Evolutionary conservation across 1,140 invertebrate genomes (phyloP).

Genomic region (Drosophila santomea): DNA sequence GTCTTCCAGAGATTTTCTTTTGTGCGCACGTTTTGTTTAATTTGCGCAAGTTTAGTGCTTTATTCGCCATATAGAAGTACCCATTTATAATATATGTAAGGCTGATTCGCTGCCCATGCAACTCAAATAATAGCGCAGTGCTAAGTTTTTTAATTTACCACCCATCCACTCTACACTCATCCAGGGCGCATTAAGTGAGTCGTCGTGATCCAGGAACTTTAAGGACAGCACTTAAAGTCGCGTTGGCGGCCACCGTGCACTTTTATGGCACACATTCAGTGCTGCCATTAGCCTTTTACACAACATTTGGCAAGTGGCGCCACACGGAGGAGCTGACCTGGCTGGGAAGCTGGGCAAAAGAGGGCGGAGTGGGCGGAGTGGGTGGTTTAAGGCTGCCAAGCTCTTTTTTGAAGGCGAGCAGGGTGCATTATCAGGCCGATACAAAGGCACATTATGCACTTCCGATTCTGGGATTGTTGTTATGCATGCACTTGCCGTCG

Average conservation of each 20-base stretch:
- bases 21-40: constrained; percentile 66
- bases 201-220: constrained; percentile 27
- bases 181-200: constrained; percentile 50
- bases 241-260: constrained; percentile 36
- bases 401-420: constrained; percentile 32
- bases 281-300: constrained; percentile 65
- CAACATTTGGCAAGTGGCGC: constrained; percentile 75
- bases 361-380: not conserved
- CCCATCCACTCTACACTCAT: constrained; percentile 3
- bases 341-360: not conserved
- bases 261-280: constrained; percentile 76
- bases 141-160: constrained; percentile 77
- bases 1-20: constrained; percentile 55
- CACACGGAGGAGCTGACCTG: constrained; percentile 19
- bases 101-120: constrained; percentile 57
- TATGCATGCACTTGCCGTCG: constrained; percentile 46
- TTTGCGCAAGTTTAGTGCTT: constrained; percentile 51
- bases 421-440: constrained; percentile 74
- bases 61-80: constrained; percentile 20
- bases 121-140: constrained; percentile 69
- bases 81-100: not conserved
- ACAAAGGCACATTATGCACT: constrained; percentile 80
- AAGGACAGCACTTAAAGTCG: constrained; percentile 32
- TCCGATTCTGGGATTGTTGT: constrained; percentile 66
- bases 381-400: constrained; percentile 52